Percentiles rank a stretch among this genome's conserved stretches.
These are phyloP conservation scores for Ceryle rudis DNA, from an alignment of 2,797 vertebrate genomes.

Conservation along the genomic window DNA sequence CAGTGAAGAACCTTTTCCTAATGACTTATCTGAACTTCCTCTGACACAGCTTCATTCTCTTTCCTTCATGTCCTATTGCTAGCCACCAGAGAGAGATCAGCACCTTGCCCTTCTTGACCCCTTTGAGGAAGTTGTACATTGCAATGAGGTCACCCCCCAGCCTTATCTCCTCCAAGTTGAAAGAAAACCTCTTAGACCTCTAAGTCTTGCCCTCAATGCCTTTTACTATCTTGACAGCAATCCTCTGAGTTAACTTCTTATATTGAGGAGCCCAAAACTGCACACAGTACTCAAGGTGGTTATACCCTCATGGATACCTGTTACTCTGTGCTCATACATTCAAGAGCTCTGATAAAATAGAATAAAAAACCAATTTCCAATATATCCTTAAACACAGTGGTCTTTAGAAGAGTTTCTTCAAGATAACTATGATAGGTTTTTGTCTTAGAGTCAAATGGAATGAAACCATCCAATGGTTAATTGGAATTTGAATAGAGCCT, in stretches of 20 bases:
- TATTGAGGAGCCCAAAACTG: neutral
- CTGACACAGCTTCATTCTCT: rapidly evolving
- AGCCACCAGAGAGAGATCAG: neutral
- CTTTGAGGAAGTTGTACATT: neutral
- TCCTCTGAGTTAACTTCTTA: neutral
- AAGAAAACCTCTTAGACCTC: neutral
- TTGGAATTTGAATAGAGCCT: neutral
- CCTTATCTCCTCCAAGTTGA: neutral
- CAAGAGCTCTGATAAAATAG: neutral
- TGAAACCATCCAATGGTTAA: neutral
- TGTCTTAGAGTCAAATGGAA: neutral
- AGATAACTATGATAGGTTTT: rapidly evolving
- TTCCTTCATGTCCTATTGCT: neutral
- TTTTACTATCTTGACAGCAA: neutral
- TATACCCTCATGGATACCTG: neutral
- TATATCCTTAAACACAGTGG: neutral
- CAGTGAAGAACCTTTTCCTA: neutral
- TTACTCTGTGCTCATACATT: rapidly evolving
- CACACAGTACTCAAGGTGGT: no score
- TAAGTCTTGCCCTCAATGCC: neutral
- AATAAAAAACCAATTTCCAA: neutral
- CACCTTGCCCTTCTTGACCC: rapidly evolving
- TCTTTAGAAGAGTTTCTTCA: neutral
- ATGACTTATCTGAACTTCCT: neutral
- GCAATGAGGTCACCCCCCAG: neutral